A percentile compares a stretch with the other conserved stretches of the same genome.
phyloP scores from a whole-genome alignment of 2,113 vertebrate genomes.

The Oxyura jamaicensis region DNA sequence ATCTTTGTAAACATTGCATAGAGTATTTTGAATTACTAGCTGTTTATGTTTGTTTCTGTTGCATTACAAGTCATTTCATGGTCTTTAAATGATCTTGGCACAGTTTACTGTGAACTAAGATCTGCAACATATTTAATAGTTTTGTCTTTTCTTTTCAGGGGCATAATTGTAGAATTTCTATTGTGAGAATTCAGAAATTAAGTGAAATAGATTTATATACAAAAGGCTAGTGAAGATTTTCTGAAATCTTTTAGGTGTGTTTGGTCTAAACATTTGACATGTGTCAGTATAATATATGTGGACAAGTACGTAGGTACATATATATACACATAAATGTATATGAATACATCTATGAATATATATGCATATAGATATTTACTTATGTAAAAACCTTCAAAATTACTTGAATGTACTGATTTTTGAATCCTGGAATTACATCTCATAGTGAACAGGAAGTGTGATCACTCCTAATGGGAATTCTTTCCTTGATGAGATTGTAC shows the following conservation, averaged over 20 bases:
- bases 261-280: background rate
- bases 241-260: background rate
- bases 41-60: background rate
- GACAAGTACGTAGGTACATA: background rate
- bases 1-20: conserved; percentile 22
- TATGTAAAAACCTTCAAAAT: background rate
- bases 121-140: background rate
- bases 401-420: background rate
- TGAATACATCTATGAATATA: background rate
- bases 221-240: background rate
- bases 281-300: background rate
- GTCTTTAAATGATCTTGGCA: background rate
- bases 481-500: background rate
- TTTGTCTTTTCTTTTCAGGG: background rate
- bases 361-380: background rate
- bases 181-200: background rate
- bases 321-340: background rate
- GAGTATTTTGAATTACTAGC: background rate
- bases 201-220: background rate
- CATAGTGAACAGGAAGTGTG: background rate
- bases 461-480: background rate
- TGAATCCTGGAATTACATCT: background rate
- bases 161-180: background rate
- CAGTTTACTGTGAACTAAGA: background rate
- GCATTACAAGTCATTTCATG: background rate